Percentiles rank a stretch among this genome's conserved stretches.
Conservation (phyloP, 2,888 invertebrate species). For the Petrophora chlorosata region DNA sequence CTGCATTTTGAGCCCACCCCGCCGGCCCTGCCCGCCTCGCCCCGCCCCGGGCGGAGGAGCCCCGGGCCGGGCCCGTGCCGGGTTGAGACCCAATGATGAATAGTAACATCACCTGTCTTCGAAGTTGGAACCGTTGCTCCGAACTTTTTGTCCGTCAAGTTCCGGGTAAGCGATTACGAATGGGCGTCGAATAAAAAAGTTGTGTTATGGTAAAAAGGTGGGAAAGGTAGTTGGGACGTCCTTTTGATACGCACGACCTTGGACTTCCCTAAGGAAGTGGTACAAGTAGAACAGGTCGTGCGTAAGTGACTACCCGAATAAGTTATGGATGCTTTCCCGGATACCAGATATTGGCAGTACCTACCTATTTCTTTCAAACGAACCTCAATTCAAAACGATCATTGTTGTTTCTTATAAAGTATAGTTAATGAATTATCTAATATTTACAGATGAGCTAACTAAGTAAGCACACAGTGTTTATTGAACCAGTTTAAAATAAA, state of each 20-base stretch:
- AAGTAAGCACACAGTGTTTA: no score
- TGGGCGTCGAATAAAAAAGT: conserved; percentile 34
- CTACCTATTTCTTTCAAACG: no score
- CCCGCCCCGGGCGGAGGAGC: background rate
- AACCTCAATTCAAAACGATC: no score
- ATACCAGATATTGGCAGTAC: conserved; percentile 1
- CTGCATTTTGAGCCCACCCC: conserved; percentile 36
- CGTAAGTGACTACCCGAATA: conserved; percentile 7
- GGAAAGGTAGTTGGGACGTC: conserved; percentile 19
- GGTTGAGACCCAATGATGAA: conserved; percentile 39
- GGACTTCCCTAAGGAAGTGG: conserved; percentile 7
- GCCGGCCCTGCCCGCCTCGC: conserved; percentile 16
- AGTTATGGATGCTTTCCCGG: conserved; percentile 6
- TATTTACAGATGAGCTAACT: no score
- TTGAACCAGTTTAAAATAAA: conserved; percentile 11
- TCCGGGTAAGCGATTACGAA: conserved; percentile 36
- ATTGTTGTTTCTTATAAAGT: no score
- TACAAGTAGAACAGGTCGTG: no score
- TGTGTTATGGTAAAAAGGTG: conserved; percentile 36
- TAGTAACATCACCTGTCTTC: conserved; percentile 48
- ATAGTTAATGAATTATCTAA: no score
- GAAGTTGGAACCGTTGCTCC: conserved; percentile 25
- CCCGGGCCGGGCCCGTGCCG: conserved; percentile 11
- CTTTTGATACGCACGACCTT: conserved; percentile 31
- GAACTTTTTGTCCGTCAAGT: conserved; percentile 39